A percentile compares a stretch with the other conserved stretches of the same genome.
Conservation (phyloP, 2,797 vertebrate genomes). For the Peromyscus melanophrys region DNA sequence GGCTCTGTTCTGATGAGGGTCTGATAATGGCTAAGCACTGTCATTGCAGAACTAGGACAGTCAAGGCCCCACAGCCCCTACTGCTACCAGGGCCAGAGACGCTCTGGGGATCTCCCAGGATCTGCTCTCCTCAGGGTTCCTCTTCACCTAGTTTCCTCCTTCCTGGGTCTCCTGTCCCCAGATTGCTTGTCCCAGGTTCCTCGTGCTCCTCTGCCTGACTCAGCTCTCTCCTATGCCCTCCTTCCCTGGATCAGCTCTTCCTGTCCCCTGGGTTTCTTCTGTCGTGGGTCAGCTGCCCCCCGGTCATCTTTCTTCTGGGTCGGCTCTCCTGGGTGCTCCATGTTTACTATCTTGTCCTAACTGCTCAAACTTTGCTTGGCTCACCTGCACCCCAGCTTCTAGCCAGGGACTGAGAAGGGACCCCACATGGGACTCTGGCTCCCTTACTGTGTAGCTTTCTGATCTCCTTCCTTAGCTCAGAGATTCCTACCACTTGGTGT, state of each 20-base stretch:
- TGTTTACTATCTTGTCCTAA: too few relatives aligned
- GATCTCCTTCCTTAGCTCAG: neutral
- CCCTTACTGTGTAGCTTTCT: neutral
- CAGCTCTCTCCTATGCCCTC: neutral
- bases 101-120: neutral
- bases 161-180: neutral
- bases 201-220: neutral
- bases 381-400: fast-evolving
- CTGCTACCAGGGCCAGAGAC: neutral
- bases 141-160: neutral
- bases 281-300: neutral
- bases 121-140: neutral
- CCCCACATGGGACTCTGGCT: neutral
- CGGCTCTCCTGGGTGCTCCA: neutral
- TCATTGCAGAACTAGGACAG: too few relatives aligned
- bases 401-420: too few relatives aligned
- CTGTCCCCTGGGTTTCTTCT: neutral
- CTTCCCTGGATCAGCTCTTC: neutral
- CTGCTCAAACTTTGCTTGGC: neutral
- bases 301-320: neutral
- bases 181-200: neutral
- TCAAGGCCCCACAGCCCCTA: neutral
- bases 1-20: neutral
- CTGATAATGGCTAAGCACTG: neutral
- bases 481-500: too few relatives aligned